Conservation (phyloP, 2,888 invertebrate species). For the Acanthosoma haemorrhoidale region DNA sequence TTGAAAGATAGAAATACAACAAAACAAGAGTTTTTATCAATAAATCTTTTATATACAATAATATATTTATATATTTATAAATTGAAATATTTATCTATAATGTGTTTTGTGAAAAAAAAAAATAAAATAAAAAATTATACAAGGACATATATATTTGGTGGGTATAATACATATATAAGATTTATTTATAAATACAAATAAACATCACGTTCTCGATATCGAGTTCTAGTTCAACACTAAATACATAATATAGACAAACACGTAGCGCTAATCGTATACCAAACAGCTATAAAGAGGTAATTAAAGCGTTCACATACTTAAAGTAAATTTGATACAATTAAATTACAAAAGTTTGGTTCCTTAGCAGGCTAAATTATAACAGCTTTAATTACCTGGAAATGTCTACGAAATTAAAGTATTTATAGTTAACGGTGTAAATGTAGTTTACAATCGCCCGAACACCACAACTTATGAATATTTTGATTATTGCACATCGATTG, state of each 20-base stretch:
- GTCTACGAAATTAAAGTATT: constrained; percentile 20
- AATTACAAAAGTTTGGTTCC: constrained; percentile 16
- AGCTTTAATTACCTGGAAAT: constrained; percentile 23
- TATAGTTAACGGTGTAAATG: constrained; percentile 22
- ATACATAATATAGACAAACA: constrained; percentile 32
- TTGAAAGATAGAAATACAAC: constrained; percentile 23
- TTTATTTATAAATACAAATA: constrained; percentile 23
- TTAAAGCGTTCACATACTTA: constrained; percentile 19
- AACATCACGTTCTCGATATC: constrained; percentile 27
- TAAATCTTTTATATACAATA: constrained; percentile 26
- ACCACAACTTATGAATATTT: constrained; percentile 28
- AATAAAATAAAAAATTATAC: constrained; percentile 24
- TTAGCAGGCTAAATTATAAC: constrained; percentile 11
- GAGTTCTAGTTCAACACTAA: constrained; percentile 31
- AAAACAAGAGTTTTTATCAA: constrained; percentile 20
- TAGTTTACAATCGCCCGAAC: constrained; percentile 23
- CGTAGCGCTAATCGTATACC: constrained; percentile 36
- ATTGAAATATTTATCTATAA: constrained; percentile 26
- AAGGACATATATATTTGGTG: constrained; percentile 30
- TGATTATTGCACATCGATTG: constrained; percentile 38
- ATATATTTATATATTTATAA: constrained; percentile 17
- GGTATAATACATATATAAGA: constrained; percentile 28
- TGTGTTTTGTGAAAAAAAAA: constrained; percentile 30
- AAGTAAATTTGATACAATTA: neutral
- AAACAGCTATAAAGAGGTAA: constrained; percentile 31